Base-by-base conservation (phyloP, 2,113 vertebrate species). In the Lathamus discolor region DNA sequence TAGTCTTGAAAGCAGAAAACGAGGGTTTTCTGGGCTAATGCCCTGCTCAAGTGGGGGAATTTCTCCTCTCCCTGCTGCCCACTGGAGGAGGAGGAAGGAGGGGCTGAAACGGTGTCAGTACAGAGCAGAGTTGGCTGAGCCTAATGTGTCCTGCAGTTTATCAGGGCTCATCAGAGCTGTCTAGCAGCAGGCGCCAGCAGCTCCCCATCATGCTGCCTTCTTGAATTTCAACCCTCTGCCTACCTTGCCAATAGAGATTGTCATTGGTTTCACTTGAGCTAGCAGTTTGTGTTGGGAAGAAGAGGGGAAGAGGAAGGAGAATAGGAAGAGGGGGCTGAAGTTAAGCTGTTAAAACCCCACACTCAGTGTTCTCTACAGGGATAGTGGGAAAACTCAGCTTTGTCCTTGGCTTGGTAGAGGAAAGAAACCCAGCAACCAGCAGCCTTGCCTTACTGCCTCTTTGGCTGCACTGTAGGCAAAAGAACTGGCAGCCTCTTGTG, bases 201-300 rank as follows among this genome's bases (percentile, higher is more conserved):
- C 76, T 96, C 95, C 94, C 93, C 91, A 79, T 94, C 95, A 62
- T 37, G 3, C 44, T 64, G 41, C 83, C 2, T 80, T 54, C 97
- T 98, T 95, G 89, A 97, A 97, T 98, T 98, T 98, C 98, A 98
- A 2, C 81, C 73, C 79, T 17, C 90, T 98, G 94, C 90, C 88
- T 88, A 22, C 91, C 86, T 92, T 27, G 4, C 67, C 84, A 73
- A 28, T 67, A 94, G 93, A 84, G 37, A 52, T 41, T 81, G 88
- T 96, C 96, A 69, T 97, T 97, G 81, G 96, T 96, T 62, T 75
- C 82, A 57, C 93, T 75, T 4, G 29, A 84, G 86, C 86, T 23
- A 70, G 94, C 83, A 69, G 79, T 90, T 80, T 24, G 37, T 66
- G 74, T 72, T 70, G 75, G 63, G 59, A 39, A 39, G 39, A 39